Conservation (phyloP, 2,797 vertebrate genomes). For the Aldrovandia affinis region DNA sequence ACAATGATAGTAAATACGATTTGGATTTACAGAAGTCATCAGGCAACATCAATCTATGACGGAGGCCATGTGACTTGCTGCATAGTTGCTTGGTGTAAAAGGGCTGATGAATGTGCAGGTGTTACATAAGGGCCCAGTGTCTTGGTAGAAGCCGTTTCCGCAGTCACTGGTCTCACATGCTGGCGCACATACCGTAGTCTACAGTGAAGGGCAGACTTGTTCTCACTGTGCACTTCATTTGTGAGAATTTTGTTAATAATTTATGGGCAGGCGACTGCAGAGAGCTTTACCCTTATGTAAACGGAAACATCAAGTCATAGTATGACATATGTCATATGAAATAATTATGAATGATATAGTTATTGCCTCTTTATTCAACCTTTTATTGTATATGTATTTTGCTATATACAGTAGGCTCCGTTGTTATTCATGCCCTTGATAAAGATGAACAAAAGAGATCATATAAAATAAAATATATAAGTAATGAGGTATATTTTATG, state of each 20-base stretch:
- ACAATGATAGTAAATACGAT: neutral
- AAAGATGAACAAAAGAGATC: too few relatives aligned
- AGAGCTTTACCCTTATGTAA: conserved; percentile 43
- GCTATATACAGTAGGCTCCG: too few relatives aligned
- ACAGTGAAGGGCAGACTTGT: conserved; percentile 48
- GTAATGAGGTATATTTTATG: too few relatives aligned
- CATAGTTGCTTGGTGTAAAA: neutral
- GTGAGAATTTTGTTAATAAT: conserved; percentile 74
- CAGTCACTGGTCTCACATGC: conserved; percentile 19
- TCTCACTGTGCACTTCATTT: conserved; percentile 63
- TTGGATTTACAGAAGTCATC: neutral
- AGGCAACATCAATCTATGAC: neutral
- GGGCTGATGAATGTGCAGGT: conserved; percentile 24
- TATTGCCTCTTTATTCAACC: neutral
- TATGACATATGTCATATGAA: neutral
- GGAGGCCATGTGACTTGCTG: neutral
- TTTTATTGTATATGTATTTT: too few relatives aligned
- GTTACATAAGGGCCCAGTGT: conserved; percentile 2
- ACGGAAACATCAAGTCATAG: conserved; percentile 41
- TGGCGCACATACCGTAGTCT: neutral
- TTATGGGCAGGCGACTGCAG: conserved; percentile 73
- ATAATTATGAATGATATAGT: neutral
- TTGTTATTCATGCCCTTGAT: too few relatives aligned
- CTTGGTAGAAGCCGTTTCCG: neutral
- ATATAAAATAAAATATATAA: too few relatives aligned